Evolutionary conservation across 2,888 invertebrate species (phyloP).

Genomic region (Synanthedon formicaeformis): DNA sequence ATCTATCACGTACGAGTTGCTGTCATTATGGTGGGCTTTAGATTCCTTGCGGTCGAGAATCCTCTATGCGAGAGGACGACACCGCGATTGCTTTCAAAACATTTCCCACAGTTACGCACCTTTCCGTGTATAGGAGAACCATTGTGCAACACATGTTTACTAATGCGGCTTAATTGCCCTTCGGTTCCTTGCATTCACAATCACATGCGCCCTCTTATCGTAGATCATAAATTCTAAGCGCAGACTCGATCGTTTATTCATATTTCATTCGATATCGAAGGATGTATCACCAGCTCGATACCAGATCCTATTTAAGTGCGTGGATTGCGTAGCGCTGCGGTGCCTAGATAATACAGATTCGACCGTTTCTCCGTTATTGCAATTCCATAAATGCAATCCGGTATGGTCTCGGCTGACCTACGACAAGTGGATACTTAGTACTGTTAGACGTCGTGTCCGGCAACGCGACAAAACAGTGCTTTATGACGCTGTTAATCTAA

Average conservation of each 20-base stretch:
- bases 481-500: constrained; percentile 12
- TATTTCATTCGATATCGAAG: constrained; percentile 56
- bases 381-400: constrained; percentile 23
- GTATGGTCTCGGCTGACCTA: constrained; percentile 22
- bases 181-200: constrained; percentile 21
- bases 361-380: constrained; percentile 31
- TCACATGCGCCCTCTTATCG: constrained; percentile 27
- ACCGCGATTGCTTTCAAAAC: constrained; percentile 7
- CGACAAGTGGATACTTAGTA: constrained; percentile 17
- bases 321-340: constrained; percentile 35
- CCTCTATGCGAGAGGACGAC: constrained; percentile 17
- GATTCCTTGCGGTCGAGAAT: constrained; percentile 52
- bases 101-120: constrained; percentile 16
- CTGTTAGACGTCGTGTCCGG: constrained; percentile 7
- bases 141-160: neutral
- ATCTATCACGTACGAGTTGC: constrained; percentile 55
- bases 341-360: constrained; percentile 32
- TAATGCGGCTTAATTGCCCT: constrained; percentile 29
- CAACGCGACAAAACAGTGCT: constrained; percentile 12
- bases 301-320: constrained; percentile 52
- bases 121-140: neutral
- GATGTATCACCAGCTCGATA: constrained; percentile 50
- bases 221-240: constrained; percentile 45
- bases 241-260: constrained; percentile 37
- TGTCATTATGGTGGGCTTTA: constrained; percentile 46